Percentiles rank a stretch among this genome's conserved stretches.
Conservation (phyloP, 2,113 vertebrate species). For the Poeciliopsis occidentalis region DNA sequence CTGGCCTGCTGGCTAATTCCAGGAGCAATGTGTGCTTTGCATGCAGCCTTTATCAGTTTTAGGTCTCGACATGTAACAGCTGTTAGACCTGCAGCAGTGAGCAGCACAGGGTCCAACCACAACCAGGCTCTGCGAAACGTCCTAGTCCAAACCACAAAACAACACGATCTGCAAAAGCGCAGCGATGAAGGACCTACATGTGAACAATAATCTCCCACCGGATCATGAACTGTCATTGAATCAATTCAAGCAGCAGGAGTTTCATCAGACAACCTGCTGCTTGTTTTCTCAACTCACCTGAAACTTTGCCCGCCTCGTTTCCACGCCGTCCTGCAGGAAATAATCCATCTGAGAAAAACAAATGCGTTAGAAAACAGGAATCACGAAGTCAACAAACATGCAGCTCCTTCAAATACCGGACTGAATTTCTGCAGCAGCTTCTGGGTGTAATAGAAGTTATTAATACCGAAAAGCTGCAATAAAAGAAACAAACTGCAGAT, state of each 20-base stretch:
- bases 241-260: not conserved
- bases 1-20: not conserved
- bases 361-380: not conserved
- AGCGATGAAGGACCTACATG: not conserved
- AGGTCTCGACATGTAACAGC: slow-evolving; percentile 22
- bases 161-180: not conserved
- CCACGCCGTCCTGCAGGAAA: not conserved
- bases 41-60: slow-evolving; percentile 43
- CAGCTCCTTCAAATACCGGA: too few species aligned
- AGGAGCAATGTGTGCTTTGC: slow-evolving; percentile 36
- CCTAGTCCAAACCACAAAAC: too few species aligned
- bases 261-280: not conserved
- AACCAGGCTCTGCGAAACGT: not conserved
- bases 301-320: not conserved
- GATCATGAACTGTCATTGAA: not conserved
- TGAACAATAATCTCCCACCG: not conserved
- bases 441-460: too few species aligned
- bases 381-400: too few species aligned
- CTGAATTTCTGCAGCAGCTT: too few species aligned
- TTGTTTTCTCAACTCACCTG: not conserved
- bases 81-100: slow-evolving; percentile 19
- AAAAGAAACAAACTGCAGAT: not conserved
- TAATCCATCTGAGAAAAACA: not conserved
- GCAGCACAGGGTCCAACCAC: not conserved
- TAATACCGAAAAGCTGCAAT: too few species aligned